Evolutionary conservation across 1,140 invertebrate species (phyloP).

Genomic region (Panulirus ornatus): DNA sequence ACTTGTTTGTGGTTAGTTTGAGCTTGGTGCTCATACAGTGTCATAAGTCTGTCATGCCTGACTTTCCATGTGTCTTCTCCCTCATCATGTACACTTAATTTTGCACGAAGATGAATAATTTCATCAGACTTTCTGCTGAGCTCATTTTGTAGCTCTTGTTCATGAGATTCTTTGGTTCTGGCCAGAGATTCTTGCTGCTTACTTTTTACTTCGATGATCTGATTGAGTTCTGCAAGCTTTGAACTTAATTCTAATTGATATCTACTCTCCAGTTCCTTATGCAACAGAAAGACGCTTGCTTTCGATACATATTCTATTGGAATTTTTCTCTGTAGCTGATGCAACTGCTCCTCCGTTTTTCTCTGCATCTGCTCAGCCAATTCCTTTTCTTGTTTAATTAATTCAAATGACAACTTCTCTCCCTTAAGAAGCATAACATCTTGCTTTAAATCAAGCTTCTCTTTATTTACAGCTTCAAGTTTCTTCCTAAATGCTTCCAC

Average conservation of each 20-base stretch:
- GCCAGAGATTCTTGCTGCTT: slow-evolving; percentile 47
- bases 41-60: slow-evolving; percentile 50
- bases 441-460: slow-evolving; percentile 56
- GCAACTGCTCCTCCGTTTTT: slow-evolving; percentile 52
- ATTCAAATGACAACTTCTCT: slow-evolving; percentile 57
- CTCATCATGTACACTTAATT: slow-evolving; percentile 42
- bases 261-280: slow-evolving; percentile 54
- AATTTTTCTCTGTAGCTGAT: slow-evolving; percentile 41
- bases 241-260: slow-evolving; percentile 52
- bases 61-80: slow-evolving; percentile 45
- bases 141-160: slow-evolving; percentile 49
- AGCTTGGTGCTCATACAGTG: slow-evolving; percentile 52
- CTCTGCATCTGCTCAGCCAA: slow-evolving; percentile 56
- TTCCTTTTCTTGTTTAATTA: slow-evolving; percentile 58
- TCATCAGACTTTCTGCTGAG: slow-evolving; percentile 51
- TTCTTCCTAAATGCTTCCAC: slow-evolving; percentile 43
- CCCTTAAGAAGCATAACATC: slow-evolving; percentile 42
- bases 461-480: slow-evolving; percentile 52
- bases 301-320: slow-evolving; percentile 49
- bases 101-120: slow-evolving; percentile 25
- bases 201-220: slow-evolving; percentile 40
- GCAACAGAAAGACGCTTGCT: slow-evolving; percentile 10
- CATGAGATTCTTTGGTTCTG: slow-evolving; percentile 23
- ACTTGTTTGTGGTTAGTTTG: slow-evolving; percentile 20
- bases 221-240: slow-evolving; percentile 56